Evolutionary conservation across 1,140 invertebrate species (phyloP).

Genomic region (Zaprionus ghesquierei): DNA sequence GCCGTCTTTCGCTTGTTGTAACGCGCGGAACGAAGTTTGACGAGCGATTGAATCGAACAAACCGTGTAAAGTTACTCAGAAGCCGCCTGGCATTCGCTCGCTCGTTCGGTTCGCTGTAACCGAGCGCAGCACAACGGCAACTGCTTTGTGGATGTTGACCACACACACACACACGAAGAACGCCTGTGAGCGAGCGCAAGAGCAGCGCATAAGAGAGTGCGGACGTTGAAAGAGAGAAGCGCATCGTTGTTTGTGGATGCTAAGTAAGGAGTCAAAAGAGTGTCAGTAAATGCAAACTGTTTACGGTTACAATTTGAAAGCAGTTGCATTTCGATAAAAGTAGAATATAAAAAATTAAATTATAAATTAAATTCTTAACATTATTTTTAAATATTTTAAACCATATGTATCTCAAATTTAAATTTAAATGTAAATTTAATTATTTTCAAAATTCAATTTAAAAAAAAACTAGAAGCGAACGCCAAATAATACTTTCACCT

Average conservation of each 20-base stretch:
- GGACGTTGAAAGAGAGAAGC: too few species aligned
- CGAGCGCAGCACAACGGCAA: constrained; percentile 18
- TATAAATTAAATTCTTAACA: background rate
- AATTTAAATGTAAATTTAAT: too few species aligned
- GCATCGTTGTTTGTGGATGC: constrained; percentile 38
- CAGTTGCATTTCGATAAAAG: background rate
- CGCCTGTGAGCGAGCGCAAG: background rate
- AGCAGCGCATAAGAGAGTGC: background rate
- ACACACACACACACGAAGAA: constrained; percentile 24
- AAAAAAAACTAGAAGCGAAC: too few species aligned
- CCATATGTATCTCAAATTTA: too few species aligned
- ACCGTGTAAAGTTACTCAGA: constrained; percentile 52
- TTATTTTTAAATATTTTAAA: background rate
- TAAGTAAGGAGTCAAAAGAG: background rate
- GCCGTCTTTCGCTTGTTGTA: constrained; percentile 53
- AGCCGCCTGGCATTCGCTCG: constrained; percentile 33
- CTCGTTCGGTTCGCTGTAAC: constrained; percentile 52
- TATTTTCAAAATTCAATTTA: too few species aligned
- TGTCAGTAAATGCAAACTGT: background rate
- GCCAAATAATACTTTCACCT: too few species aligned
- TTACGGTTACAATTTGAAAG: background rate
- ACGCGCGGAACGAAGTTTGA: constrained; percentile 70
- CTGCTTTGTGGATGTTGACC: constrained; percentile 20
- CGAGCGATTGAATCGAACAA: constrained; percentile 68
- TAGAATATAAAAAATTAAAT: background rate